Conservation (phyloP, 2,797 vertebrate species). For the Dipus sagitta region DNA sequence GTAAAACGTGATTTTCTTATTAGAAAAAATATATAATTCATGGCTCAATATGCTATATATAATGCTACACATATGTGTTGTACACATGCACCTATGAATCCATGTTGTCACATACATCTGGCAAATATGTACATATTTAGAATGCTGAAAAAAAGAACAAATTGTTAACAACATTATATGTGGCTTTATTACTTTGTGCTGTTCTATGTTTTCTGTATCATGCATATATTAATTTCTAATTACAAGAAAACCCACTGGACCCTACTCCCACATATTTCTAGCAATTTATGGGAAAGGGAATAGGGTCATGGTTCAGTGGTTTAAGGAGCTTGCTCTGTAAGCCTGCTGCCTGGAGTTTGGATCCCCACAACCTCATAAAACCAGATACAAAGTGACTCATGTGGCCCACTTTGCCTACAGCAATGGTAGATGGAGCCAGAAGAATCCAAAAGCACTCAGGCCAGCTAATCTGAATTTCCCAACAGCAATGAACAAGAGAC, state of each 20-base stretch:
- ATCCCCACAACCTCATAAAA: too few relatives aligned
- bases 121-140: neutral
- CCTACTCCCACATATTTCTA: neutral
- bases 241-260: neutral
- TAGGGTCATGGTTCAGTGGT: too few relatives aligned
- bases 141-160: neutral
- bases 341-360: too few relatives aligned
- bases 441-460: too few relatives aligned
- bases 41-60: neutral
- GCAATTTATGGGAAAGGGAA: neutral
- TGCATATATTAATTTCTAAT: neutral
- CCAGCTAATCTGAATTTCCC: too few relatives aligned
- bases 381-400: too few relatives aligned
- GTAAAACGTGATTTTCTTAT: neutral
- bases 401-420: too few relatives aligned
- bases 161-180: neutral
- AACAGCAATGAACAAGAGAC: too few relatives aligned
- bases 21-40: neutral
- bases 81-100: too few relatives aligned
- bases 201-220: neutral
- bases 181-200: constrained; percentile 5
- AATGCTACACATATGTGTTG: neutral
- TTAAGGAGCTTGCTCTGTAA: too few relatives aligned
- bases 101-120: neutral
- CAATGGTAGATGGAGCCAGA: too few relatives aligned